Evolutionary conservation across 35 echinoderm and acorn worm genomes (phyloP), one percentile per base, ranked within the genome.

Genomic region (Amphiura filiformis): DNA sequence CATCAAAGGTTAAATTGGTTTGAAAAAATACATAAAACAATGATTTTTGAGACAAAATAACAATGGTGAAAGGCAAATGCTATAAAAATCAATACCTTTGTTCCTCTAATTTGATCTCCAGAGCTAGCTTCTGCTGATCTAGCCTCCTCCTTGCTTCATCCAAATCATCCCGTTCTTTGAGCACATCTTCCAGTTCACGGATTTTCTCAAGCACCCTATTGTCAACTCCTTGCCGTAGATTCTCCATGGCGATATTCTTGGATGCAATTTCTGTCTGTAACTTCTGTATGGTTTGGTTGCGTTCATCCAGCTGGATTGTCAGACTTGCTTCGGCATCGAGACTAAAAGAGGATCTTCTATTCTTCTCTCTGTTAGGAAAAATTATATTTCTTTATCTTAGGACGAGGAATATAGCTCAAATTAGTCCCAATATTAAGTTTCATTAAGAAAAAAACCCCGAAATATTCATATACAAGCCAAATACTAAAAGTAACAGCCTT

Each of bases 241-340:
- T 92, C 36, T 95, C 93, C 89, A 95, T 57, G 39, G 93, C 86
- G 30, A 95, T 82, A 32, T 91, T 95, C 89, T 92, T 95, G 77
- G 93, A 84, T 36, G 93, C 93, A 1, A 95, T 41, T 80, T 95
- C 93, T 22, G 85, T 88, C 86, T 95, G 93, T 61, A 95, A 47
- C 75, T 95, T 89, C 32, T 80, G 82, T 35, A 95, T 95, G 80
- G 85, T 89, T 35, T 95, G 89, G 39, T 91, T 91, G 36, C 82
- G 80, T 33, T 95, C 93, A 11, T 88, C 37, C 13, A 95, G 81
- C 86, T 95, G 93, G 17, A 85, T 61, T 32, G 77, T 77, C 14
- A 95, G 80, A 5, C 80, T 23, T 17, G 86, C 36, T 77, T 95
- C 93, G n/a, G 84, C 85, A 36, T 95, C 93, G 1, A 86, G 93